Base-by-base conservation (phyloP, 2,113 vertebrate genomes). In the Bubo scandiacus region DNA sequence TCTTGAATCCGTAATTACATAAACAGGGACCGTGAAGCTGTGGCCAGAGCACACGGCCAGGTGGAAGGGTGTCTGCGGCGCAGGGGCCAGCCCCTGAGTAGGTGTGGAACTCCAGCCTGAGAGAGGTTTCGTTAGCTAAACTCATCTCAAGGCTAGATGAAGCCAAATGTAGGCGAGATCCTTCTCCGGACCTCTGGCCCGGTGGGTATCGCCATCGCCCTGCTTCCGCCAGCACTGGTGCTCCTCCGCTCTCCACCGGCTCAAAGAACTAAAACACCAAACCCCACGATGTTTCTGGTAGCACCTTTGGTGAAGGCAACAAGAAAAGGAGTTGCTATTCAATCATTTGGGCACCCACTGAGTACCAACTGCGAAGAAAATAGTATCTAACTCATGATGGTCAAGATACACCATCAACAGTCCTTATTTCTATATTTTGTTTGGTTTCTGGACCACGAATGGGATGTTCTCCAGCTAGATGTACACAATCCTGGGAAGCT, bases 171-270 rank as follows among this genome's bases (percentile, higher is more conserved):
- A 32, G 32, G 32, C 1, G 7, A 66, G 25, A 65, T 29, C 49
- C 29, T 36, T 22, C 59, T 42, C 36, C 36, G 34, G 5, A 52
- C 23, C 49, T 9, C 77, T 13, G 38, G 29, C 38, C 61, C 2
- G 2, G 61, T 10, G 17, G 23, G 23, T 29, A 17, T 0, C 9
- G 62, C 51, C 51, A 36, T 25, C 9, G 1, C 51, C 49, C 25
- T 14, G 11, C 78, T 22, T 66, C 51, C 38, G 22, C 38, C 23
- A 2, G 10, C 38, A 11, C 51, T 9, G 40, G 32, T 9, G 12
- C 18, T 36, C 62, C 62, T 36, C 34, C 23, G 19, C 22, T 29
- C 49, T 22, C 61, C 38, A 22, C 38, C 22, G 32, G 18, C 62
- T 29, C 38, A 36, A 43, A 66, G 26, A 55, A 19, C 15, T 45